Percentiles rank a stretch among this genome's conserved stretches.
These are phyloP conservation scores for Hoplostethus atlanticus DNA, from an alignment of 2,797 vertebrate species.

Conservation along the genomic window DNA sequence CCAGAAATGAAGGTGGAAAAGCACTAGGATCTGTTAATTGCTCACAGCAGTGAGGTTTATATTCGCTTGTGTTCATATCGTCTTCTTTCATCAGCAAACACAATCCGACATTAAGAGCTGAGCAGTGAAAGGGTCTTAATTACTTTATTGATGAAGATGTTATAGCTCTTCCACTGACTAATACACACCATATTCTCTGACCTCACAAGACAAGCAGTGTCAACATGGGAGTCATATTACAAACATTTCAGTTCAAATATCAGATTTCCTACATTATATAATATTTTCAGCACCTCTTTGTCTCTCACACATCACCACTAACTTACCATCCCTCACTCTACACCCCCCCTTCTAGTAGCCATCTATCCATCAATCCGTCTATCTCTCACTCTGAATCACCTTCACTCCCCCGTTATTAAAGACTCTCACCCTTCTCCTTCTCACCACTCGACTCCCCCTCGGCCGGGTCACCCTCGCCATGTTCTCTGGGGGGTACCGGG, in stretches of 20 bases:
- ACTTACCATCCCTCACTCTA: conserved; percentile 11
- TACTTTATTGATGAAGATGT: conserved; percentile 41
- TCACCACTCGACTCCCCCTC: conserved; percentile 61
- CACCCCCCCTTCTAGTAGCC: not conserved
- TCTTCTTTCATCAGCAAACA: too few species aligned
- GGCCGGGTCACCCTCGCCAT: conserved; percentile 33
- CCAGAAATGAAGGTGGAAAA: too few species aligned
- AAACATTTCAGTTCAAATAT: conserved; percentile 16
- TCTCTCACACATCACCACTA: not conserved
- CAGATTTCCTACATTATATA: conserved; percentile 15
- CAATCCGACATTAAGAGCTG: not conserved
- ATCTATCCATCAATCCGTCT: conserved; percentile 34
- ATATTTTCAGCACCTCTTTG: conserved; percentile 7
- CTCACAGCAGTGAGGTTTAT: too few species aligned
- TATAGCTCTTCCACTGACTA: conserved; percentile 1
- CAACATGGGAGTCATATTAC: conserved; percentile 4
- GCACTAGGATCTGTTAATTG: too few species aligned
- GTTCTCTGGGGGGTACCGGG: conserved; percentile 49
- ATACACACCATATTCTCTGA: conserved; percentile 15
- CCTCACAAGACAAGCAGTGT: conserved; percentile 6
- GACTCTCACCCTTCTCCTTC: conserved; percentile 78
- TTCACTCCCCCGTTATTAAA: conserved; percentile 57
- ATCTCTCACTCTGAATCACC: conserved; percentile 54
- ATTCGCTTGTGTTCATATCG: too few species aligned
- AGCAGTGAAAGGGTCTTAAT: not conserved